Evolutionary conservation across 2,797 vertebrate genomes (phyloP), one percentile per base, ranked within the genome.

Genomic region (Saxicola maurus): DNA sequence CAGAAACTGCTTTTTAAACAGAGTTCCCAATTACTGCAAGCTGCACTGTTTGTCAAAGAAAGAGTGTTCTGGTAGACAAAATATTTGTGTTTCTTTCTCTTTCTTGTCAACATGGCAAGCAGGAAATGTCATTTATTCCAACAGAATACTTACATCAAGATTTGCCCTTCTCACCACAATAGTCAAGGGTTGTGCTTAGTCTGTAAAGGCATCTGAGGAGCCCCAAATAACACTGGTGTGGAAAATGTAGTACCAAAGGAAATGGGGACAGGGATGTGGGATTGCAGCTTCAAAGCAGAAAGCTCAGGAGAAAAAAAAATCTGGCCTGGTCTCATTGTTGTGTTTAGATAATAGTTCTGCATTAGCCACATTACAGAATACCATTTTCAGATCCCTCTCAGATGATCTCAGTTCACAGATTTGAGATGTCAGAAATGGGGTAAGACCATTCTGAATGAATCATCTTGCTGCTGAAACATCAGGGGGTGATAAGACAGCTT

Each of bases 381-480:
- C 8, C 15, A 59, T 24, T 45, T 83, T 85, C 59, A 75, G 62
- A 59, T 78, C 56, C 37, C 28, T 73, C 74, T 61, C 67, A 51
- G 48, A 83, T 59, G 35, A 79, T 33, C 35, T 76, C 73, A 64
- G 23, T 46, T 84, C 57, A 84, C 4, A 40, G 35, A 66, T 74
- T 7, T 61, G 42, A 86, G 71, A 71, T 61, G 57, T 89, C 82
- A 87, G 42, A 94, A 92, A 86, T 28, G 31, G 75, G 20, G 53
- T 67, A 93, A 83, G 20, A 67, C 67, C 57, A 33, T 68, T 82
- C 33, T 76, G 82, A 82, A 81, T 49, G 40, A 89, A 91, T 65
- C 67, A 84, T 86, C 87, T 76, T 67, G 66, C 60, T 69, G 79
- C 56, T 73, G 64, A 93, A 92, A 89, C 71, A 69, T 82, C 71